Percentiles rank a stretch among this genome's conserved stretches.
Evolutionary conservation across 2,888 invertebrate genomes (phyloP).

Genomic region (Dasysyrphus albostriatus): DNA sequence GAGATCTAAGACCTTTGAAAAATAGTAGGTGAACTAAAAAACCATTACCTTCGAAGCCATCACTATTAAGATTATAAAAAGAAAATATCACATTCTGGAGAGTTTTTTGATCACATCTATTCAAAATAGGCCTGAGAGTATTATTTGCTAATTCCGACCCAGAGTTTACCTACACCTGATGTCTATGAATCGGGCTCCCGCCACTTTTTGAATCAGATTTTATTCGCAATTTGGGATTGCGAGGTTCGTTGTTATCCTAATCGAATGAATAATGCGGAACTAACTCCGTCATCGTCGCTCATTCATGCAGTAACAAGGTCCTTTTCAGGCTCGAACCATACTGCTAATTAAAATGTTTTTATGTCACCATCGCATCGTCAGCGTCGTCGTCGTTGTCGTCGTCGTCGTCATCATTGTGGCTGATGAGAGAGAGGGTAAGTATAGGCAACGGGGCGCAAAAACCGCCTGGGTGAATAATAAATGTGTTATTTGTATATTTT

Average conservation of each 20-base stretch:
- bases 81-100: background rate
- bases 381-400: constrained; percentile 16
- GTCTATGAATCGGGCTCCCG: constrained; percentile 17
- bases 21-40: background rate
- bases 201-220: constrained; percentile 33
- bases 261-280: constrained; percentile 75
- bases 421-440: background rate
- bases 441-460: background rate
- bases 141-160: background rate
- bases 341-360: constrained; percentile 74
- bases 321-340: constrained; percentile 60
- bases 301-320: constrained; percentile 70
- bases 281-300: constrained; percentile 57
- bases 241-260: constrained; percentile 62
- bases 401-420: constrained; percentile 14
- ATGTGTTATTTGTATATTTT: constrained; percentile 56
- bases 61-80: background rate
- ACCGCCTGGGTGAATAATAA: constrained; percentile 62
- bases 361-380: constrained; percentile 54
- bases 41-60: background rate
- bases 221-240: constrained; percentile 71
- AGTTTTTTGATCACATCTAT: background rate
- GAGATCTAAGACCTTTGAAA: too few species aligned
- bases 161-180: background rate
- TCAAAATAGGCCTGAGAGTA: background rate